Evolutionary conservation across 2,888 invertebrate genomes (phyloP).

Genomic region (Hirtodrosophila alboralis): DNA sequence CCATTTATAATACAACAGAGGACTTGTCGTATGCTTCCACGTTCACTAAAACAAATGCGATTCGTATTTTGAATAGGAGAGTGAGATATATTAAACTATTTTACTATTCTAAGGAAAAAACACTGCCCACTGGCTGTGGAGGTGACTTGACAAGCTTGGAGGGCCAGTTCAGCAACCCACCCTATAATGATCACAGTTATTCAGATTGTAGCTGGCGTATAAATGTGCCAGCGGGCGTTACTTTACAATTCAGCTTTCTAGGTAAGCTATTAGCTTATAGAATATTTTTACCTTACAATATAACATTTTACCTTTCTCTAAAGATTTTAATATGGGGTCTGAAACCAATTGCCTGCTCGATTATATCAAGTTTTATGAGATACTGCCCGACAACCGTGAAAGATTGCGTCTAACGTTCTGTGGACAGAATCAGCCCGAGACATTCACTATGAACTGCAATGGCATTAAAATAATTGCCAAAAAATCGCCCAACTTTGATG

Average conservation of each 20-base stretch:
- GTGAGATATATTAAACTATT: slow-evolving; percentile 28
- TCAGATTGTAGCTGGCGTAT: slow-evolving; percentile 87
- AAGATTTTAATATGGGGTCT: slow-evolving; percentile 87
- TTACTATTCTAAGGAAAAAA: slow-evolving; percentile 62
- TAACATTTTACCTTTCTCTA: not conserved
- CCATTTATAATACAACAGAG: slow-evolving; percentile 44
- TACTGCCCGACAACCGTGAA: slow-evolving; percentile 76
- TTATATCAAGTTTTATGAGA: slow-evolving; percentile 87
- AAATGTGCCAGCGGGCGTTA: slow-evolving; percentile 84
- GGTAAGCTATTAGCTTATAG: slow-evolving; percentile 49
- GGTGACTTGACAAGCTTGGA: slow-evolving; percentile 57
- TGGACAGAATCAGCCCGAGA: slow-evolving; percentile 83
- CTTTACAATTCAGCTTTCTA: slow-evolving; percentile 57
- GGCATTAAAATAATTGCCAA: slow-evolving; percentile 84
- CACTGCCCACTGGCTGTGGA: slow-evolving; percentile 73
- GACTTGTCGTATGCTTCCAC: not conserved
- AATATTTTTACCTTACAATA: no score
- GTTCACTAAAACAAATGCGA: slow-evolving; percentile 58
- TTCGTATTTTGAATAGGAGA: slow-evolving; percentile 53
- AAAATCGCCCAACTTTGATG: slow-evolving; percentile 88
- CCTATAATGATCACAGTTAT: slow-evolving; percentile 86
- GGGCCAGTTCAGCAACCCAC: slow-evolving; percentile 87
- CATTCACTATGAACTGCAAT: slow-evolving; percentile 83
- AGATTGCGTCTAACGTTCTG: slow-evolving; percentile 83
- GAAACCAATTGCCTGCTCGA: slow-evolving; percentile 86